Evolutionary conservation across 23 tunicate species (phyloP), one percentile per base, ranked within the genome.

Genomic region (Diplosoma virens): DNA sequence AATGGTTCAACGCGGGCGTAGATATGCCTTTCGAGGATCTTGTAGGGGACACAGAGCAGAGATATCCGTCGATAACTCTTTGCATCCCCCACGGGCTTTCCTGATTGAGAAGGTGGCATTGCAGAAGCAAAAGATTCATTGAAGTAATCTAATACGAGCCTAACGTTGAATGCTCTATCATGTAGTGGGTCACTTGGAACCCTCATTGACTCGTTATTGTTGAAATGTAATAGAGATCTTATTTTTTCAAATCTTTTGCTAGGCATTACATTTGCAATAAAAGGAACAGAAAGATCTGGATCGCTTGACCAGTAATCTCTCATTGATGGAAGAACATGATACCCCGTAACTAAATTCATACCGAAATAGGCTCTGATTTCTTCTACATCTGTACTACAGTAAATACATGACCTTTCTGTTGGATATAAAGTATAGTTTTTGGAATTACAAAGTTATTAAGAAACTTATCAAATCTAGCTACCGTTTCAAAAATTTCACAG

Each of bases 261-360:
- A 6, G 70, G 70, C 70, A 63, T 63, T 63, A 63, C 20, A n/a
- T 28, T 63, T 26, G 70, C 14, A 25, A 63, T 63, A 36, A 7
- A 6, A n/a, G n/a, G n/a, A n/a, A n/a, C n/a, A n/a, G n/a, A n/a
- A n/a, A 63, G n/a, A 36, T 63, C 70, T 4, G 70, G 36, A 3
- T 63, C 70, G n/a, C 35, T 63, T n/a, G n/a, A n/a, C 70, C 70
- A 63, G 29, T 63, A 28, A n/a, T 63, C 70, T 63, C 9, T 6
- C 33, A 63, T 6, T 27, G 11, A 20, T 7, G 9, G 20, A 56
- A 16, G 35, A 63, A 28, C 70, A 25, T 63, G 70, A 30, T 63
- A 63, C 3, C 70, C 70, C 70, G 29, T 63, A 7, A 28, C 70
- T 28, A 63, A 5, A n/a, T 63, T 34, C 70, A 63, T 63, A 4